These are phyloP conservation scores for Aegotheles bennettii DNA, from an alignment of 2,113 vertebrate genomes.

Conservation along the genomic window DNA sequence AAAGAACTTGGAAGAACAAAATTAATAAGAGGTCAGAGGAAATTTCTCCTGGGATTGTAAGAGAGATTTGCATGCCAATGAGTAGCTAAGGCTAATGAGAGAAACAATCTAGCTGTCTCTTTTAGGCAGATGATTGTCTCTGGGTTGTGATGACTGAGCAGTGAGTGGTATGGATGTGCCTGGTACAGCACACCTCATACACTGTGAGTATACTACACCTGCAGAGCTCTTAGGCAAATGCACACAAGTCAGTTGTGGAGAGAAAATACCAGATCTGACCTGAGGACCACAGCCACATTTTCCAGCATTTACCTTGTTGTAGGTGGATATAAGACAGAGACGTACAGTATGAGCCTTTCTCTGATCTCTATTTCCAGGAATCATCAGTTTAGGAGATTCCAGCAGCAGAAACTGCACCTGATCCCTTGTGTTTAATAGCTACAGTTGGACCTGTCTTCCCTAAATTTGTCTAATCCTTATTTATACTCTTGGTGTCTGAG, in stretches of 20 bases:
- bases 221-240: background rate
- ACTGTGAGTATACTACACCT: background rate
- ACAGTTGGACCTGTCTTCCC: background rate
- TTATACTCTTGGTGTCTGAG: background rate
- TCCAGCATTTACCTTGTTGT: background rate
- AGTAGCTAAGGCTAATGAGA: background rate
- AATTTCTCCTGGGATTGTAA: background rate
- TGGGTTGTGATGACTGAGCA: background rate
- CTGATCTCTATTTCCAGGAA: background rate
- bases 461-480: conserved; percentile 5
- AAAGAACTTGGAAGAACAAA: background rate
- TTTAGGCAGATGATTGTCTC: background rate
- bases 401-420: background rate
- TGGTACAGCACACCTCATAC: background rate
- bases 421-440: background rate
- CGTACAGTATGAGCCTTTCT: background rate
- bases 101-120: background rate
- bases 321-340: background rate
- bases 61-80: background rate
- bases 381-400: background rate
- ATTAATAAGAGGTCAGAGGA: background rate
- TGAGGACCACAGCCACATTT: background rate
- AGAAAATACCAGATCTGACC: background rate
- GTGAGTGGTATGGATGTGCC: background rate
- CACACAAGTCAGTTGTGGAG: background rate